Conservation (phyloP, 2,888 invertebrate species). For the Anthophora plumipes region DNA sequence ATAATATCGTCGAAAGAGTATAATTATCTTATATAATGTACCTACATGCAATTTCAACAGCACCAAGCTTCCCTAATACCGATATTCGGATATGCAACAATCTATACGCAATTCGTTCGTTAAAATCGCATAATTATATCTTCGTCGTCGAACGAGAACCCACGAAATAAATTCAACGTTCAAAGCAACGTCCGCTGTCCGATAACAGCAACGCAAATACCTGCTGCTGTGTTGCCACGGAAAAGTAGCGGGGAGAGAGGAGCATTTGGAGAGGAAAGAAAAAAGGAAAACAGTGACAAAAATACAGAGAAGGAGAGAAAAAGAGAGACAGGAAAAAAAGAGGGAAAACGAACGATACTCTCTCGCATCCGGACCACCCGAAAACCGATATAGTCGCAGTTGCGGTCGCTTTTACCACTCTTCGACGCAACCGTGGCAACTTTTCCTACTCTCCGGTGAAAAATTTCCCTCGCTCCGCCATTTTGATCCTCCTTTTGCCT, state of each 20-base stretch:
- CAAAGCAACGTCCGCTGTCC: background rate
- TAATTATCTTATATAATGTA: too few species aligned
- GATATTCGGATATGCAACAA: too few species aligned
- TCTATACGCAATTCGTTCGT: background rate
- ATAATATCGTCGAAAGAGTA: background rate
- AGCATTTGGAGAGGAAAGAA: background rate
- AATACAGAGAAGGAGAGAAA: slow-evolving; percentile 15
- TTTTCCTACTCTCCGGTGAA: slow-evolving; percentile 36
- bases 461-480: slow-evolving; percentile 6
- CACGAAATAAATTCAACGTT: slow-evolving; percentile 9
- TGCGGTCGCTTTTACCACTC: slow-evolving; percentile 22
- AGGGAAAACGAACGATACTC: slow-evolving; percentile 22
- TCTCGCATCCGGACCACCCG: slow-evolving; percentile 19
- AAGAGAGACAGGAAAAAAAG: slow-evolving; percentile 9
- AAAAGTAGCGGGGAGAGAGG: background rate
- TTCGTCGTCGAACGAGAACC: background rate
- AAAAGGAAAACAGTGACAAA: slow-evolving; percentile 2
- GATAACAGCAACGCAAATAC: slow-evolving; percentile 31
- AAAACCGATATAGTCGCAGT: slow-evolving; percentile 48
- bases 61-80: background rate
- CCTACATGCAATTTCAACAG: background rate
- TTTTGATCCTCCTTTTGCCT: background rate
- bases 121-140: background rate
- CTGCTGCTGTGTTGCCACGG: background rate
- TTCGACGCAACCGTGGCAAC: background rate